Evolutionary conservation across 2,113 vertebrate species (phyloP), one percentile per base, ranked within the genome.

Genomic region (Rhea pennata): DNA sequence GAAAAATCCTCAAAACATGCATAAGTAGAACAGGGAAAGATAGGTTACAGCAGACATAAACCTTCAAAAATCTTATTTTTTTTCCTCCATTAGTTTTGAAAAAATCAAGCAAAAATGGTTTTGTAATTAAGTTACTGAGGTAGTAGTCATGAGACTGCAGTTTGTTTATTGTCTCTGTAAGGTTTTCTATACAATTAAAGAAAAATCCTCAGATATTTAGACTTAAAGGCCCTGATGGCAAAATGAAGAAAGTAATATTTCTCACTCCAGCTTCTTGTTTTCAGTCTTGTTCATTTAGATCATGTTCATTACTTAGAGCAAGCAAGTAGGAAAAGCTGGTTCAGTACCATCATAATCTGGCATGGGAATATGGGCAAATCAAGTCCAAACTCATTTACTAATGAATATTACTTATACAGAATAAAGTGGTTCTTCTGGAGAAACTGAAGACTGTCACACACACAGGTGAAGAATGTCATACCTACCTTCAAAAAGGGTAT

Each of bases 381-480:
- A 58, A 29, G 8, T 79, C 67, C 27, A 76, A 12, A 1, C 9
- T 75, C 5, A 12, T 40, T 4, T 36, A 16, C 40, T 26, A 61
- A 61, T 74, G 0, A 50, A 14, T 33, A 61, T 58, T 58, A 39
- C 69, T 80, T 62, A 53, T 10, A 56, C 4, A 80, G 17, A 64
- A 20, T 2, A 9, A 62, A 90, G n/a, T 3, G 17, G 15, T 27
- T 61, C 40, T 48, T 31, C 3, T 51, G 27, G 7, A 65, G 64
- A 59, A 88, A 75, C 75, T 22, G 4, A 42, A 5, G 62, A 39
- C 7, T 73, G 1, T 31, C 4, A 66, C 48, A 36, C 4, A 1
- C 4, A 7, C 3, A 12, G 6, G 4, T 11, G 12, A 85, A 64
- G 6, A 27, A 6, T 61, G 3, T 12, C 0, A 0, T n/a, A 10